A percentile compares a stretch with the other conserved stretches of the same genome.
phyloP scores from a whole-genome alignment of 2,797 vertebrate genomes.

The Steatocranus sp. region DNA sequence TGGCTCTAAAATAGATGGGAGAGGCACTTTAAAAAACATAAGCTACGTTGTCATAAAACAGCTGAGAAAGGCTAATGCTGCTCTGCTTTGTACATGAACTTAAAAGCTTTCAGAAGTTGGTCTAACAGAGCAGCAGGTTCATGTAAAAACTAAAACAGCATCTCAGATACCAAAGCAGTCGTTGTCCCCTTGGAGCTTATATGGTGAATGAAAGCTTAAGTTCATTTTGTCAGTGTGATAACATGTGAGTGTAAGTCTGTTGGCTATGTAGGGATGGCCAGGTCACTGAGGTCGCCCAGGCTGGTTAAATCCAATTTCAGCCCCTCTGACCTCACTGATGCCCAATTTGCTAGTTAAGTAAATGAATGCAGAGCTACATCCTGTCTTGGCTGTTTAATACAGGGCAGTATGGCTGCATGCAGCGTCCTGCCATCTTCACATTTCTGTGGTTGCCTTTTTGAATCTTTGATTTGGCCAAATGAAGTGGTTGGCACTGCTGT shows the following conservation, averaged over 20 bases:
- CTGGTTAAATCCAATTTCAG: not conserved
- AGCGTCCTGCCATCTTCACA: not conserved
- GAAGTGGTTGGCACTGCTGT: not conserved
- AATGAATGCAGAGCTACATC: not conserved
- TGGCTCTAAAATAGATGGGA: constrained; percentile 71
- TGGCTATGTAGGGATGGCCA: not conserved
- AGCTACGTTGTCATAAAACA: constrained; percentile 18
- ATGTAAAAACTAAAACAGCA: not conserved
- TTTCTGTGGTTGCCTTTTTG: not conserved
- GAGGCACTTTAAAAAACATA: constrained; percentile 49
- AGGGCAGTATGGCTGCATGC: not conserved
- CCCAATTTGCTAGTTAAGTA: not conserved
- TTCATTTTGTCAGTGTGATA: not conserved
- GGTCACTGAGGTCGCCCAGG: not conserved
- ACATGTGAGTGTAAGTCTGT: not conserved
- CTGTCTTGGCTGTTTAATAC: not conserved
- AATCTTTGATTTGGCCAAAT: not conserved
- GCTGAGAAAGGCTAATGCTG: not conserved
- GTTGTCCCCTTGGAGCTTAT: not conserved
- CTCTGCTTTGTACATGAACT: constrained; percentile 2
- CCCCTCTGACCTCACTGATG: not conserved
- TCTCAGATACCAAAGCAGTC: not conserved
- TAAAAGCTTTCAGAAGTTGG: not conserved
- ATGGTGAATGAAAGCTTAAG: not conserved
- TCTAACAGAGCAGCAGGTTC: not conserved